These are phyloP conservation scores for Enteromius mattozi DNA, from an alignment of 2,797 vertebrate genomes.

Conservation along the genomic window DNA sequence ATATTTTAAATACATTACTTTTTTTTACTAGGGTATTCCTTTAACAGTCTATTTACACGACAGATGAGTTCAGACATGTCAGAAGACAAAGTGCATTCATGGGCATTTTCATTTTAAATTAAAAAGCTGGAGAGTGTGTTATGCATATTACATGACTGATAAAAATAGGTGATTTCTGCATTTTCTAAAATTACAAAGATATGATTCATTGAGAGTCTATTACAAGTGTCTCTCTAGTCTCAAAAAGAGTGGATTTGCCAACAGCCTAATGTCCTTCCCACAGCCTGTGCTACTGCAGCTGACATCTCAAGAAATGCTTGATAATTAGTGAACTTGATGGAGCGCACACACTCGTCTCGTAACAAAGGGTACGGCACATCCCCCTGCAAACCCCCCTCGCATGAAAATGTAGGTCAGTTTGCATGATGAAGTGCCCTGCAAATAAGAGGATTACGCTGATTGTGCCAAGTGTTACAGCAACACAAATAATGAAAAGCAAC, in stretches of 20 bases:
- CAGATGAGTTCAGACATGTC: background rate
- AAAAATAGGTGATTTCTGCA: constrained; percentile 17
- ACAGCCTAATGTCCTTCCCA: background rate
- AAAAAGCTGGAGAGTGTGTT: background rate
- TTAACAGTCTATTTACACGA: background rate
- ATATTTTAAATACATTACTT: too few relatives aligned
- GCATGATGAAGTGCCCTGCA: constrained; percentile 47
- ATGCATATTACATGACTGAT: constrained; percentile 24
- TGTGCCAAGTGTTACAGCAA: constrained; percentile 35
- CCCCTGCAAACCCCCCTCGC: background rate
- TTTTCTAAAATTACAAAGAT: too few relatives aligned
- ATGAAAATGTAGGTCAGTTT: constrained; percentile 60
- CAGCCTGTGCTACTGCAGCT: background rate
- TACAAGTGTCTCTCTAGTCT: background rate
- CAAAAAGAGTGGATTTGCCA: background rate
- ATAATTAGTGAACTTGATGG: constrained; percentile 39
- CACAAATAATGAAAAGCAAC: constrained; percentile 1
- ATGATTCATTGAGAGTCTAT: background rate
- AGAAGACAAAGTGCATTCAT: background rate
- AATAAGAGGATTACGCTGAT: constrained; percentile 59
- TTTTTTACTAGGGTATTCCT: background rate
- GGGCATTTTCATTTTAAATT: background rate
- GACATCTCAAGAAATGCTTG: constrained; percentile 11
- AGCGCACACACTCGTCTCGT: background rate
- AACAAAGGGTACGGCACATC: background rate